Evolutionary conservation across 1,140 invertebrate genomes (phyloP).

Genomic region (Drosophila fuyamai): DNA sequence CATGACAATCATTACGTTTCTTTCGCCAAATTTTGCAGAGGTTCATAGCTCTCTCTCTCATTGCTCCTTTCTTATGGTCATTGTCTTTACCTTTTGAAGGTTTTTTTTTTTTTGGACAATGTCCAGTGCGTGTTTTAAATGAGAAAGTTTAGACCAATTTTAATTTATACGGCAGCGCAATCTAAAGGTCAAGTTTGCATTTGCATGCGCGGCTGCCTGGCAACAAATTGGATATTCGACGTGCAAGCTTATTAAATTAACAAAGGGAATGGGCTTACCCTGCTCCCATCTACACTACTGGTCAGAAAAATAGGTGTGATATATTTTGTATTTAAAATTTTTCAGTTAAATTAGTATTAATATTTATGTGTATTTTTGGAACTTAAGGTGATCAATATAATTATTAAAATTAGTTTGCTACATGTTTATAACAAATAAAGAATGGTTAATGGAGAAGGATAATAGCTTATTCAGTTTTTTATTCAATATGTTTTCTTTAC

Average conservation of each 20-base stretch:
- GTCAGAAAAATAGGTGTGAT: not conserved
- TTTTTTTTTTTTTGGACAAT: slow-evolving; percentile 29
- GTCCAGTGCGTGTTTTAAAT: slow-evolving; percentile 49
- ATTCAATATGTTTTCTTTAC: not conserved
- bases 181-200: slow-evolving; percentile 74
- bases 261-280: slow-evolving; percentile 3
- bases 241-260: not conserved
- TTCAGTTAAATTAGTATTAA: too few species aligned
- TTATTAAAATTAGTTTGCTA: too few species aligned
- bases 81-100: slow-evolving; percentile 49
- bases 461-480: not conserved
- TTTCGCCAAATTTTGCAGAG: slow-evolving; percentile 18
- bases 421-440: too few species aligned
- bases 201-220: slow-evolving; percentile 51
- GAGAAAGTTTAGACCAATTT: slow-evolving; percentile 66
- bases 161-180: slow-evolving; percentile 48
- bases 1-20: slow-evolving; percentile 37
- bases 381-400: too few species aligned
- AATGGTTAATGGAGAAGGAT: not conserved
- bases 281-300: not conserved
- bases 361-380: too few species aligned
- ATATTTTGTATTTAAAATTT: too few species aligned
- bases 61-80: slow-evolving; percentile 37
- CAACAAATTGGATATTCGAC: not conserved
- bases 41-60: slow-evolving; percentile 6